Conservation (phyloP, 2,113 vertebrate genomes). For the Psittacula cyanocephala region DNA sequence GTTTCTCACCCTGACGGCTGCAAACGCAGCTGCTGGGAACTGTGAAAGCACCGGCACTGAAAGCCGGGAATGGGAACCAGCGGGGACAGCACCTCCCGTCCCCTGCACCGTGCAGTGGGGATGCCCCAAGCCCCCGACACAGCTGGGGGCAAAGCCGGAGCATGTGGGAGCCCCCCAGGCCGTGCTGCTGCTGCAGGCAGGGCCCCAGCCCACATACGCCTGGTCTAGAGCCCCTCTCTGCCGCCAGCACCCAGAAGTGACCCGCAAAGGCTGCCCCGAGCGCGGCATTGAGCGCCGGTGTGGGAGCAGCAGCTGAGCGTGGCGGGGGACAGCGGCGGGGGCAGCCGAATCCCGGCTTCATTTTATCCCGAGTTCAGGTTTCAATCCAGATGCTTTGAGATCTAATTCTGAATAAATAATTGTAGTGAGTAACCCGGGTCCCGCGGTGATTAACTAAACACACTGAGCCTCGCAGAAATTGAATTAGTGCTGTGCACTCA, state of each 20-base stretch:
- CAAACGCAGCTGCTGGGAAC: neutral
- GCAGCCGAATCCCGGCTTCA: conserved; percentile 49
- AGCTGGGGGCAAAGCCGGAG: neutral
- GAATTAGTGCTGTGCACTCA: conserved; percentile 78
- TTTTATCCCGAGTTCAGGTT: conserved; percentile 67
- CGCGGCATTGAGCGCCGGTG: no score
- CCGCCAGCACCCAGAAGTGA: neutral
- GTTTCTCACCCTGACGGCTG: neutral
- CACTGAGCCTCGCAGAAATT: conserved; percentile 75
- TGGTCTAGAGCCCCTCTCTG: neutral
- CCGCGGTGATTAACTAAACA: conserved; percentile 82
- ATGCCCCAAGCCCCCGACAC: rapidly evolving
- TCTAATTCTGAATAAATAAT: conserved; percentile 85
- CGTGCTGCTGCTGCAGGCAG: neutral
- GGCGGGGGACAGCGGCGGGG: rapidly evolving
- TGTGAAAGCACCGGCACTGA: neutral
- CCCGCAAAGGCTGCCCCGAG: neutral
- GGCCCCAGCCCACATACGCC: rapidly evolving
- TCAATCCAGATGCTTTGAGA: conserved; percentile 73
- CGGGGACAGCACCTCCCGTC: neutral
- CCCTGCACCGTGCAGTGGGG: rapidly evolving
- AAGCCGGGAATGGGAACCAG: neutral
- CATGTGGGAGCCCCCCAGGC: neutral
- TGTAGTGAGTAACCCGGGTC: conserved; percentile 74
- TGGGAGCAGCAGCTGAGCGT: neutral